Percentiles rank a stretch among this genome's conserved stretches.
These are phyloP conservation scores for Pollicipes pollicipes DNA, from an alignment of 1,140 invertebrate species.

Conservation along the genomic window DNA sequence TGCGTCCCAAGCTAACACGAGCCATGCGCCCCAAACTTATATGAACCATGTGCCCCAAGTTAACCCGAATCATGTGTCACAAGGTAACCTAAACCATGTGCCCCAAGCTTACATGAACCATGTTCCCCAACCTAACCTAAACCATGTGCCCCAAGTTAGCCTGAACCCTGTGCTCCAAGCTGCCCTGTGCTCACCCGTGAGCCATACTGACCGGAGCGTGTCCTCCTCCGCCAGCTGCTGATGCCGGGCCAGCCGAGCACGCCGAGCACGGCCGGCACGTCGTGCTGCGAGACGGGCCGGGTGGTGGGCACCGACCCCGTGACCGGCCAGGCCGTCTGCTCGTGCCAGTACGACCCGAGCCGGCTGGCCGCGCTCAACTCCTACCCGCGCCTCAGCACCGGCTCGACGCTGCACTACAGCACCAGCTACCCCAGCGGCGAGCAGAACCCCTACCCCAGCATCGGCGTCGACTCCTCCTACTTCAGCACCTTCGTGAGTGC, in stretches of 20 bases:
- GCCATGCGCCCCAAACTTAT: no score
- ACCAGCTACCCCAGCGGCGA: constrained; percentile 54
- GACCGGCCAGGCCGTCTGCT: constrained; percentile 90
- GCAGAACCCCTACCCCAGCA: constrained; percentile 81
- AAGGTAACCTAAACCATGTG: no score
- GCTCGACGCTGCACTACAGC: constrained; percentile 19
- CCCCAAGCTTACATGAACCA: no score
- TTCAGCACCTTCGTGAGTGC: constrained; percentile 84
- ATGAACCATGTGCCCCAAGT: no score
- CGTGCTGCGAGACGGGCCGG: constrained; percentile 84
- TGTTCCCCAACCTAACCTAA: no score
- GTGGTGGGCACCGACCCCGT: constrained; percentile 86
- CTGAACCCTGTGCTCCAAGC: neutral
- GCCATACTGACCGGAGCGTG: neutral
- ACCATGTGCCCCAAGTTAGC: no score
- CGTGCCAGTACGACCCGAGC: constrained; percentile 67
- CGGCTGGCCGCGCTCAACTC: constrained; percentile 26
- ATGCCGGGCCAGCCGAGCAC: neutral
- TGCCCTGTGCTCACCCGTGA: neutral
- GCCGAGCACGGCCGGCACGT: constrained; percentile 25
- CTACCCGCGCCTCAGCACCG: constrained; percentile 37
- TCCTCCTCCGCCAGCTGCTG: neutral
- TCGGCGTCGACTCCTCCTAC: constrained; percentile 81
- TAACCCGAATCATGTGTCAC: no score
- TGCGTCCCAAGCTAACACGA: no score